Base-by-base conservation (phyloP, 2,113 vertebrate species). In the Psophia crepitans region DNA sequence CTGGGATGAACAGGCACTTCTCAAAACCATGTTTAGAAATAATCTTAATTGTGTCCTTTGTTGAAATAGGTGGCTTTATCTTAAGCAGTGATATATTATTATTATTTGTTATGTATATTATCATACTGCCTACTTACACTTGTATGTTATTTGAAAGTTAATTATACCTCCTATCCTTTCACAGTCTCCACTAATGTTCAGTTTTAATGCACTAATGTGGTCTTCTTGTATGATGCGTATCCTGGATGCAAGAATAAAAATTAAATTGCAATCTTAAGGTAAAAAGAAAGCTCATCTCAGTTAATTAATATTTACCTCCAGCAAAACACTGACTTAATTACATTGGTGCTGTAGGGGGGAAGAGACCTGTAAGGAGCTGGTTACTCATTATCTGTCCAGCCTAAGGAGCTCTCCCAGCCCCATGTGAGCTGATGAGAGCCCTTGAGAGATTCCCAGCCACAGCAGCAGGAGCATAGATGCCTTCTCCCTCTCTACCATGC, bases 281-380 rank as follows among this genome's bases (percentile, higher is more conserved):
- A 90, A 76, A 87, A 95, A 88, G 85, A 44, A 94, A 83, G 70
- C 81, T 95, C 82, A 88, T 93, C 78, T 83, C 82, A 65, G 44
- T 79, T 96, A 96, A 96, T 97, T 95, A 96, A 71, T 96, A 85
- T 95, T 95, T 97, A 90, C 83, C 64, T 96, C 41, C 77, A 66
- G 56, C 61, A 89, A 95, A 93, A 95, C 66, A 58, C 82, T 71
- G 94, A 74, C 70, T 95, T 95, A 95, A 91, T 91, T 96, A 84
- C 37, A 70, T 43, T 74, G 64, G 64, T 84, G 68, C 81, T 83
- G 74, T 48, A 91, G 61, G 13, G 56, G 35, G 70, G 49, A 61
- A 91, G 53, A 87, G 81, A 90, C 69, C 74, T 82, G 61, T 46
- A 82, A 82, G 78, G 87, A 91, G 81, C 81, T 94, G 90, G 87